A percentile compares a stretch with the other conserved stretches of the same genome.
Evolutionary conservation across 2,113 vertebrate species (phyloP).

Genomic region (Leucopsar rothschildi): DNA sequence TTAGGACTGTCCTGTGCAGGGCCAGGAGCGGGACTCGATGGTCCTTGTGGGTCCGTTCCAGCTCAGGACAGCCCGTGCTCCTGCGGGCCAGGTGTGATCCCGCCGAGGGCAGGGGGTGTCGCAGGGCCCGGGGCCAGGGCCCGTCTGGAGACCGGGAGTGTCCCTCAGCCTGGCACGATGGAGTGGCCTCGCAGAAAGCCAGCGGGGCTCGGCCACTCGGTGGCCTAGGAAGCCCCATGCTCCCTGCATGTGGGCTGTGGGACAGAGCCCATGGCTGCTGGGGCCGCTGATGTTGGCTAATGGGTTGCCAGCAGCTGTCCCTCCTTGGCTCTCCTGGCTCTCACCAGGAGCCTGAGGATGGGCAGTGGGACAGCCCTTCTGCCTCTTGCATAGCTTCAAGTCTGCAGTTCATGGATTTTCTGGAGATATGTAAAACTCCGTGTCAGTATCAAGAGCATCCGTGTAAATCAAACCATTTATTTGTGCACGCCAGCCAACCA

Average conservation of each 20-base stretch:
- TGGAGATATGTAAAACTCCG: background rate
- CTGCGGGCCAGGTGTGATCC: background rate
- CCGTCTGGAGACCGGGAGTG: too few species aligned
- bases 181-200: background rate
- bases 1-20: background rate
- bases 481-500: background rate
- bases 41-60: background rate
- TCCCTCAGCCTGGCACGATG: background rate
- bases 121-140: background rate
- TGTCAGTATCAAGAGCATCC: background rate
- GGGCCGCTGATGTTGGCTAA: background rate
- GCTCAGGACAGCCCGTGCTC: fast-evolving
- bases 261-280: background rate
- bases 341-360: background rate
- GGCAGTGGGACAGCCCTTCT: background rate
- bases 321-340: background rate
- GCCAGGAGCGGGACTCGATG: background rate
- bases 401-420: background rate
- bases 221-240: too few species aligned
- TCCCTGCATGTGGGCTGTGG: background rate
- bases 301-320: background rate
- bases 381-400: background rate
- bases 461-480: background rate
- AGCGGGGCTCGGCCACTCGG: too few species aligned
- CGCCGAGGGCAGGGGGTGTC: too few species aligned